Evolutionary conservation across 2,888 invertebrate genomes (phyloP), one percentile per base, ranked within the genome.

Genomic region (Mythimna loreyi): DNA sequence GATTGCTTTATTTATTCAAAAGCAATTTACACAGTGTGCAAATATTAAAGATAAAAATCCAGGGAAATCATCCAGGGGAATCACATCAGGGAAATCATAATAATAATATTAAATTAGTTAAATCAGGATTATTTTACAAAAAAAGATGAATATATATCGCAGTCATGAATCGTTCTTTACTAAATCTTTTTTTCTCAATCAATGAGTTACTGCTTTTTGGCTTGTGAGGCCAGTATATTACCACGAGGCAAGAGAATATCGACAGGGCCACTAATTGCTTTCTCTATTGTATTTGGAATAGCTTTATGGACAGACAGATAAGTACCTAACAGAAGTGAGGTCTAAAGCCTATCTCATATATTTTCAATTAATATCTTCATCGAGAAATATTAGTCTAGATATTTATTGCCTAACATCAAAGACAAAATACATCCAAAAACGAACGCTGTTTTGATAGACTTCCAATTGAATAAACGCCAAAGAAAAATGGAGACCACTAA

Each of bases 381-480:
- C 13, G 19, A 75, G 6, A 25, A 53, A 59, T 45, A 30, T 21
- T 13, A n/a, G n/a, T 30, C 7, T 28, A 47, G 13, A 21, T 33
- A 50, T 30, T 76, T 70, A 45, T 55, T 50, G 21, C 33, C n/a
- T n/a, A 45, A 52, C 11, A 36, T 11, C 3, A 55, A 43, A 33
- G 50, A n/a, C 43, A 30, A 9, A n/a, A 30, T 33, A 40, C 9
- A 28, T 43, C 25, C 1, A 33, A 49, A 78, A 60, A 49, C 11
- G 11, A 36, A 56, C 2, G 11, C 9, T 19, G 50, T 53, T 8
- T 23, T 61, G 58, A 78, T 76, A 71, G 60, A 50, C 56, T 69
- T 56, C 58, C 67, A 79, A 81, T 80, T 58, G 28, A 77, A 75
- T 81, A 50, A 78, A 65, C 55, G 49, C 28, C 63, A 72, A 71